Percentiles rank a stretch among this genome's conserved stretches.
These are phyloP conservation scores for Tethya wilhelma DNA, from an alignment of 37 sponge, comb jelly and placozoan species.

Conservation along the genomic window DNA sequence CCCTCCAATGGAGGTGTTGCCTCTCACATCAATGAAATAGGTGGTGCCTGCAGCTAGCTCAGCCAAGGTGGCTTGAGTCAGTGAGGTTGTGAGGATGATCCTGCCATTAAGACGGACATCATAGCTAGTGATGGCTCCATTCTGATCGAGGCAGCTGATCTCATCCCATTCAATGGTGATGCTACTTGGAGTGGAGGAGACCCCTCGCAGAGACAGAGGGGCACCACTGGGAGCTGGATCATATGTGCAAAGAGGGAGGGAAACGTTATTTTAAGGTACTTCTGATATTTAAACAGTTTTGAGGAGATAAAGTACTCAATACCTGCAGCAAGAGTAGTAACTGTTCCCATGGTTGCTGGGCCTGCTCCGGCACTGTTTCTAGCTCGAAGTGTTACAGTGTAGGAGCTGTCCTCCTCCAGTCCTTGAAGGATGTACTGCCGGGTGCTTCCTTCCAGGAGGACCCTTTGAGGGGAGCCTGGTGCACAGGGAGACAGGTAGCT, in stretches of 20 bases:
- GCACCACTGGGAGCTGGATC: conserved; percentile 3
- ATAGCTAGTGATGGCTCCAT: conserved; percentile 21
- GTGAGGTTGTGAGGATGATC: too few relatives aligned
- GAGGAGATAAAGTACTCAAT: neutral
- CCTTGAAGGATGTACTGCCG: neutral
- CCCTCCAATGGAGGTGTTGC: too few relatives aligned
- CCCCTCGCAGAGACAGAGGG: neutral
- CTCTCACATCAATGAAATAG: too few relatives aligned
- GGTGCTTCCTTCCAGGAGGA: neutral
- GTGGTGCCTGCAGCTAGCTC: too few relatives aligned
- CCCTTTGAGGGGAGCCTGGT: neutral
- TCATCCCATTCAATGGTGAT: neutral
- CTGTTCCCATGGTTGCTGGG: neutral
- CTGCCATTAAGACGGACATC: too few relatives aligned
- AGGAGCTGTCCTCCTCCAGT: conserved; percentile 11
- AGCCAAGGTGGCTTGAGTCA: too few relatives aligned
- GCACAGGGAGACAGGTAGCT: conserved; percentile 9
- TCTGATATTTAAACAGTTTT: too few relatives aligned
- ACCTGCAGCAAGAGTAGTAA: neutral
- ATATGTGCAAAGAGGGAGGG: neutral
- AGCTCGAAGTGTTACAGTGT: neutral
- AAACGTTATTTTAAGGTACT: too few relatives aligned
- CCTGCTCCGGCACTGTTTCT: neutral
- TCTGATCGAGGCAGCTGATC: neutral
- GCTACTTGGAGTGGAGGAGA: neutral